Conservation (phyloP, 2,797 vertebrate genomes). For the Iguana delicatissima region DNA sequence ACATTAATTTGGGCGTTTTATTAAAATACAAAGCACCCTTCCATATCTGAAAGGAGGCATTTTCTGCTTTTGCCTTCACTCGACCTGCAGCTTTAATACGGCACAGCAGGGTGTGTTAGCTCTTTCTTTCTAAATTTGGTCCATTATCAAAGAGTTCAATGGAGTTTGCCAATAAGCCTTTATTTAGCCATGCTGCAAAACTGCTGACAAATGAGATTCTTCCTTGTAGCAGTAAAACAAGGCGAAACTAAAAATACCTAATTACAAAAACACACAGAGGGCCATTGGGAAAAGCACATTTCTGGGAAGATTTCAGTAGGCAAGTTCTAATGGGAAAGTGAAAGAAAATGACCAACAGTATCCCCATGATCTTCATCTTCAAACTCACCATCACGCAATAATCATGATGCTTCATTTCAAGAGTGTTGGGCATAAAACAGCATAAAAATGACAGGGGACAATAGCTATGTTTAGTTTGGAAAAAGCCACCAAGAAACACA, state of each 20-base stretch:
- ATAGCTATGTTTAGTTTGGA: not conserved
- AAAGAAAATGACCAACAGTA: constrained; percentile 13
- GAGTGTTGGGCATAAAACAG: too few species aligned
- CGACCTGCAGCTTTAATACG: constrained; percentile 79
- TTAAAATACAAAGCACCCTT: constrained; percentile 81
- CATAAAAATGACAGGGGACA: not conserved
- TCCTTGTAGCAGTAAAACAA: constrained; percentile 84
- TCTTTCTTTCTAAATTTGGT: constrained; percentile 83
- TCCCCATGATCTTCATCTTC: not conserved
- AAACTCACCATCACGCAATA: not conserved
- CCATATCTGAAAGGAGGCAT: constrained; percentile 82
- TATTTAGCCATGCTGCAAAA: constrained; percentile 89
- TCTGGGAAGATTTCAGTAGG: constrained; percentile 57
- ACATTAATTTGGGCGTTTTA: constrained; percentile 85
- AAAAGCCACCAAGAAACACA: too few species aligned
- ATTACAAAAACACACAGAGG: constrained; percentile 77
- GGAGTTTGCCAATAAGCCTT: constrained; percentile 85
- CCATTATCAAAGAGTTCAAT: constrained; percentile 87
- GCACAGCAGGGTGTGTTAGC: constrained; percentile 83
- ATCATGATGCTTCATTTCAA: not conserved
- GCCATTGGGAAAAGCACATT: constrained; percentile 46
- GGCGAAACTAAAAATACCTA: constrained; percentile 81
- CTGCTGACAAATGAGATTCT: constrained; percentile 94
- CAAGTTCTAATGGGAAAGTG: constrained; percentile 12
- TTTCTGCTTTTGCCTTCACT: constrained; percentile 78